A percentile compares a stretch with the other conserved stretches of the same genome.
Evolutionary conservation across 2,888 invertebrate species (phyloP).

Genomic region (Rambutsinella grinnellia): DNA sequence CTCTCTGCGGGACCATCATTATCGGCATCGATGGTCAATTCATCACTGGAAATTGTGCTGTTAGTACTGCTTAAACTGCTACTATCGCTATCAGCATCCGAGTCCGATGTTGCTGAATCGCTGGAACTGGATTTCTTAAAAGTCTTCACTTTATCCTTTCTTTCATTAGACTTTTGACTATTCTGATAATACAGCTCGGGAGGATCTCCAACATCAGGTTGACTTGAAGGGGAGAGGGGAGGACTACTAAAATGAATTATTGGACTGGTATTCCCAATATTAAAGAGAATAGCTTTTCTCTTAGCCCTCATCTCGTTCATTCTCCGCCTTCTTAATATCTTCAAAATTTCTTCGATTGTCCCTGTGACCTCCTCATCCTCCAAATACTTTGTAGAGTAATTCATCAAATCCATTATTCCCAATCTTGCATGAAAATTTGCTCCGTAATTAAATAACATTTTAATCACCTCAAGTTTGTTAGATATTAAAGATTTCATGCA

Average conservation of each 20-base stretch:
- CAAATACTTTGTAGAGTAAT: conserved; percentile 6
- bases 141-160: not conserved
- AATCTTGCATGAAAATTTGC: conserved; percentile 15
- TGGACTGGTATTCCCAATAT: not conserved
- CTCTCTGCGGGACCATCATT: not conserved
- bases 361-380: not conserved
- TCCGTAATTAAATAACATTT: conserved; percentile 15
- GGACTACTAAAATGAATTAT: not conserved
- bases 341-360: conserved; percentile 9
- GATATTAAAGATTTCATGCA: not conserved
- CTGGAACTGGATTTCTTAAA: not conserved
- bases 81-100: not conserved
- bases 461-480: not conserved
- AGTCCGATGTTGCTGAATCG: not conserved
- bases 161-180: not conserved
- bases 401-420: conserved; percentile 7
- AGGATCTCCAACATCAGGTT: not conserved
- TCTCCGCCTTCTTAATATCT: not conserved
- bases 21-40: not conserved
- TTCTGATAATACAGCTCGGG: too few species aligned
- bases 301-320: conserved; percentile 13
- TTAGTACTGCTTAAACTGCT: too few species aligned
- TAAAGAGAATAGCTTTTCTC: conserved; percentile 1
- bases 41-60: too few species aligned
- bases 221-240: not conserved